A percentile compares a stretch with the other conserved stretches of the same genome.
Conservation (phyloP, 37 sponge, comb jelly and placozoan species). For the Halisarca cf. caerulea region DNA sequence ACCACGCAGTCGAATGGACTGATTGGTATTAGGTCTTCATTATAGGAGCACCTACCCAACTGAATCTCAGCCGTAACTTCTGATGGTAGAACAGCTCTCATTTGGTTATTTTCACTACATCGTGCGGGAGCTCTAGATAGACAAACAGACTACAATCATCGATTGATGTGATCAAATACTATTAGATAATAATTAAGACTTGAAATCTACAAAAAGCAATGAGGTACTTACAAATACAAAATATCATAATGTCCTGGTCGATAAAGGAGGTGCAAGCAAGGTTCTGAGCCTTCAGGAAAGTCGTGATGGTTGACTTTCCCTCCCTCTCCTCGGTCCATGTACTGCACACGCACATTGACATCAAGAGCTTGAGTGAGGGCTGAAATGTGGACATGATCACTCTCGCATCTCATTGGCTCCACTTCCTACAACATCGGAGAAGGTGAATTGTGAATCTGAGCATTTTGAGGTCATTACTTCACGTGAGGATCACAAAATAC, state of each 20-base stretch:
- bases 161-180: too few relatives aligned
- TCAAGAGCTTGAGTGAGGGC: conserved; percentile 87
- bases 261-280: conserved; percentile 85
- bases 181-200: too few relatives aligned
- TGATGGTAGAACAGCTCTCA: not conserved
- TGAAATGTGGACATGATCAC: conserved; percentile 95
- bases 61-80: not conserved
- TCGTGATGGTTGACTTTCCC: conserved; percentile 80
- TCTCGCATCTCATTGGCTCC: conserved; percentile 93
- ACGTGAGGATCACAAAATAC: too few relatives aligned
- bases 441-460: too few relatives aligned
- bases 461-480: too few relatives aligned
- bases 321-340: conserved; percentile 96
- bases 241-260: conserved; percentile 98
- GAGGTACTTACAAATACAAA: conserved; percentile 60
- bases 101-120: too few relatives aligned
- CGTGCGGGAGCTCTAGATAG: too few relatives aligned
- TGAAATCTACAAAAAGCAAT: not conserved
- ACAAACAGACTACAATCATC: too few relatives aligned
- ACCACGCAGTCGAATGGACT: too few relatives aligned
- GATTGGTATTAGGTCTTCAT: too few relatives aligned
- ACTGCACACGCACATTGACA: conserved; percentile 80
- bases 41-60: conserved; percentile 18
- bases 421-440: conserved; percentile 80
- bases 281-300: conserved; percentile 78